Evolutionary conservation across 2,888 invertebrate species (phyloP).

Genomic region (Trisateles emortualis): DNA sequence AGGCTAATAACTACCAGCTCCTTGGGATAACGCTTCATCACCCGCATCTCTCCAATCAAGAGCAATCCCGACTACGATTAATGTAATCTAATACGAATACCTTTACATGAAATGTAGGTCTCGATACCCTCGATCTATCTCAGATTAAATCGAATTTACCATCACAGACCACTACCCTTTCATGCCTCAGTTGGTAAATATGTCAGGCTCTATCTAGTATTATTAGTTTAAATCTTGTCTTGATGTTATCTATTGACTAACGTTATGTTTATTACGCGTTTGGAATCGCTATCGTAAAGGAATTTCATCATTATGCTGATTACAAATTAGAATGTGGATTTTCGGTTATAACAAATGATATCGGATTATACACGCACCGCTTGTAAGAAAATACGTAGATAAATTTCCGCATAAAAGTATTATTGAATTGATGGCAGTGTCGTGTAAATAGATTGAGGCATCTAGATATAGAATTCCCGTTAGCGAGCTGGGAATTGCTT

Average conservation of each 20-base stretch:
- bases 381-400: no score
- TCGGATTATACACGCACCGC: slow-evolving; percentile 8
- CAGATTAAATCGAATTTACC: slow-evolving; percentile 52
- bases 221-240: slow-evolving; percentile 9
- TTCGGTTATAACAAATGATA: slow-evolving; percentile 39
- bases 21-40: slow-evolving; percentile 52
- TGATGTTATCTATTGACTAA: slow-evolving; percentile 36
- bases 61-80: slow-evolving; percentile 34
- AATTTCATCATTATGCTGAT: slow-evolving; percentile 49
- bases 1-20: slow-evolving; percentile 70
- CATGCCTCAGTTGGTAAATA: slow-evolving; percentile 38
- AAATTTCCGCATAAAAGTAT: slow-evolving; percentile 1
- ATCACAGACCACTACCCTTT: slow-evolving; percentile 62
- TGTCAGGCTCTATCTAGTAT: slow-evolving; percentile 21
- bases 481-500: slow-evolving; percentile 78
- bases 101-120: slow-evolving; percentile 62
- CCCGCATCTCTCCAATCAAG: slow-evolving; percentile 36
- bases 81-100: slow-evolving; percentile 51
- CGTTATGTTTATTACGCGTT: slow-evolving; percentile 43
- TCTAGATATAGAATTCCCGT: slow-evolving; percentile 62
- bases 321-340: slow-evolving; percentile 37
- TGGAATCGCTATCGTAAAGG: slow-evolving; percentile 47
- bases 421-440: slow-evolving; percentile 13
- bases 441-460: slow-evolving; percentile 4
- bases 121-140: slow-evolving; percentile 45